Conservation (phyloP, 2,113 vertebrate species). For the Sakesphorus luctuosus region DNA sequence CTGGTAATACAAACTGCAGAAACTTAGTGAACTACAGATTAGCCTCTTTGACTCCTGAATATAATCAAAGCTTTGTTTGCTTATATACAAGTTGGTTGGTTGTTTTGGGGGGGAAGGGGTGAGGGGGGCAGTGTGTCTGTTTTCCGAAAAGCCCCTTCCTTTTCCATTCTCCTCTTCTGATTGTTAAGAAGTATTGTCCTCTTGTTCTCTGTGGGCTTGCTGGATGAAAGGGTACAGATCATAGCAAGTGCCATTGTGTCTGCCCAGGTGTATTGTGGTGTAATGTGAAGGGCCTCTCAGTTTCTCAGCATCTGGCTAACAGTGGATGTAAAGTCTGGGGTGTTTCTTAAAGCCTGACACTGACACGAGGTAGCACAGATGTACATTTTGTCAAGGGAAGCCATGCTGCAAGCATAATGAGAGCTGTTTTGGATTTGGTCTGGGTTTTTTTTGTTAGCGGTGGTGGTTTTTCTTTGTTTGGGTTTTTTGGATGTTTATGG, state of each 20-base stretch:
- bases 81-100: background rate
- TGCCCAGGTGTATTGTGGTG: background rate
- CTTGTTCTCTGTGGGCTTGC: background rate
- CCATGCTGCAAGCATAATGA: background rate
- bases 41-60: background rate
- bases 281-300: background rate
- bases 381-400: background rate
- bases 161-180: background rate
- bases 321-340: background rate
- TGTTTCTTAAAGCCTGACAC: background rate
- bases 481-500: rapidly evolving
- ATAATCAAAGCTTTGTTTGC: background rate
- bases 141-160: background rate
- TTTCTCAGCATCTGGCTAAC: rapidly evolving
- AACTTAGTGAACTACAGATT: slow-evolving; percentile 46
- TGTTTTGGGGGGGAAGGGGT: background rate
- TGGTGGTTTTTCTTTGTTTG: background rate
- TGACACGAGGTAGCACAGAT: background rate
- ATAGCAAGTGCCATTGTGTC: background rate
- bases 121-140: background rate
- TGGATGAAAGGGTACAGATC: background rate
- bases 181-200: background rate
- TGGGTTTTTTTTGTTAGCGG: background rate
- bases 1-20: background rate
- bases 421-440: background rate